phyloP scores from a whole-genome alignment of 2,888 invertebrate genomes.

The Drosophila dives region DNA sequence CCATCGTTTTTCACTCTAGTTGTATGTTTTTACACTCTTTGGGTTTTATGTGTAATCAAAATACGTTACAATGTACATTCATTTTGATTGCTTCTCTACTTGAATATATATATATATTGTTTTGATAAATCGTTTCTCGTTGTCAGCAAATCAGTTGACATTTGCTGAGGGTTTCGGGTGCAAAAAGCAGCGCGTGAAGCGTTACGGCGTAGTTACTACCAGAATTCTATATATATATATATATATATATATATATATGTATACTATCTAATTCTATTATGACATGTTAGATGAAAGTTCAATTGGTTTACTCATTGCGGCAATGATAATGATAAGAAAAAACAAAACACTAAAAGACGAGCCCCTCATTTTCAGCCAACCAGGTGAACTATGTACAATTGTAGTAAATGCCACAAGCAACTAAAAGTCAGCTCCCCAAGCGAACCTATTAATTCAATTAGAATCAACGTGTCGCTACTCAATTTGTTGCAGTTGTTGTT shows the following conservation, averaged over 20 bases:
- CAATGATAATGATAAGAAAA: neutral
- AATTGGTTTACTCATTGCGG: constrained; percentile 10
- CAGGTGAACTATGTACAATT: neutral
- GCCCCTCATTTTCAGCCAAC: constrained; percentile 20
- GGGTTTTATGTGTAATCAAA: constrained; percentile 23
- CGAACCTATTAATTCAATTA: constrained; percentile 56
- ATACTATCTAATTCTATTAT: constrained; percentile 6
- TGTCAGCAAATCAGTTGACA: constrained; percentile 33
- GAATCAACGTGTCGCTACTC: constrained; percentile 26
- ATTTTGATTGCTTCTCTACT: constrained; percentile 14
- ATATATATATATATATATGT: neutral
- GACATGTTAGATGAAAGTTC: constrained; percentile 6
- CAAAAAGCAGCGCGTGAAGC: constrained; percentile 59
- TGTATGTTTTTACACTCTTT: neutral
- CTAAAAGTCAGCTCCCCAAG: constrained; percentile 45
- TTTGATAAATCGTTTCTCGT: constrained; percentile 60
- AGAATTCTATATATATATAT: neutral
- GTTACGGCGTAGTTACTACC: constrained; percentile 30
- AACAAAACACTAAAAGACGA: constrained; percentile 17
- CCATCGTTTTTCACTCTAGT: neutral
- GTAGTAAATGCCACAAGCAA: neutral
- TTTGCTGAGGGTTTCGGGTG: constrained; percentile 25
- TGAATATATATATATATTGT: constrained; percentile 9
- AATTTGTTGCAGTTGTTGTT: neutral
- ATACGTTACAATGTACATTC: constrained; percentile 16